Conservation (phyloP, 2,797 vertebrate species). For the Enteromius viviparus region DNA sequence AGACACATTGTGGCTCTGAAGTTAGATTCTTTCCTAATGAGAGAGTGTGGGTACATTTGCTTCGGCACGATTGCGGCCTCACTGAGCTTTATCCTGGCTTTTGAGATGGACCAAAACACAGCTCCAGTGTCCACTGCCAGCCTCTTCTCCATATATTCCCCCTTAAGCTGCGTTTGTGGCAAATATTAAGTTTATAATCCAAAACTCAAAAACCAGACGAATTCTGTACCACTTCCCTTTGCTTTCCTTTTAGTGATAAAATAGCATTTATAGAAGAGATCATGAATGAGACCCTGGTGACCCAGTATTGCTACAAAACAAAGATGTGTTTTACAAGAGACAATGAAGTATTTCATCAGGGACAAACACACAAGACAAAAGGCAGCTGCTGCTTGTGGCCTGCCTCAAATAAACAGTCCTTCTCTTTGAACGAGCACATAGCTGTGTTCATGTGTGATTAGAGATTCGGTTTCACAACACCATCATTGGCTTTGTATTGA, state of each 20-base stretch:
- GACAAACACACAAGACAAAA: slow-evolving; percentile 33
- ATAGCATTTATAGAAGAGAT: slow-evolving; percentile 4
- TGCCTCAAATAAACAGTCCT: slow-evolving; percentile 25
- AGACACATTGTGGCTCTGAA: background rate
- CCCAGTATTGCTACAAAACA: slow-evolving; percentile 10
- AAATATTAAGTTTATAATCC: slow-evolving; percentile 1
- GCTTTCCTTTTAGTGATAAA: background rate
- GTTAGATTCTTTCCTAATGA: slow-evolving; percentile 30
- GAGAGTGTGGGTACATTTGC: slow-evolving; percentile 7
- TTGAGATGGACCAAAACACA: slow-evolving; percentile 9
- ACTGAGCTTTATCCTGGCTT: slow-evolving; percentile 18
- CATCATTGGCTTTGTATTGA: background rate
- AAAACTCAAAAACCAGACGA: background rate
- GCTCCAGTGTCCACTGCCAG: background rate
- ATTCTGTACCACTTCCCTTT: background rate
- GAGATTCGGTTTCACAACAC: slow-evolving; percentile 1
- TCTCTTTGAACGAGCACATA: background rate
- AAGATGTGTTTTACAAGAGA: slow-evolving; percentile 37
- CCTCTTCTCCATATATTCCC: slow-evolving; percentile 4
- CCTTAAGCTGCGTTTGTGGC: slow-evolving; percentile 4
- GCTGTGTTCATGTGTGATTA: slow-evolving; percentile 14
- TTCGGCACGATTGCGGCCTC: background rate
- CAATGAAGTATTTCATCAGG: slow-evolving; percentile 50
- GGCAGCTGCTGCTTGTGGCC: slow-evolving; percentile 16
- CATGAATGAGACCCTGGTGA: background rate